Evolutionary conservation across 2,113 vertebrate species (phyloP), one percentile per base, ranked within the genome.

Genomic region (Ondatra zibethicus): DNA sequence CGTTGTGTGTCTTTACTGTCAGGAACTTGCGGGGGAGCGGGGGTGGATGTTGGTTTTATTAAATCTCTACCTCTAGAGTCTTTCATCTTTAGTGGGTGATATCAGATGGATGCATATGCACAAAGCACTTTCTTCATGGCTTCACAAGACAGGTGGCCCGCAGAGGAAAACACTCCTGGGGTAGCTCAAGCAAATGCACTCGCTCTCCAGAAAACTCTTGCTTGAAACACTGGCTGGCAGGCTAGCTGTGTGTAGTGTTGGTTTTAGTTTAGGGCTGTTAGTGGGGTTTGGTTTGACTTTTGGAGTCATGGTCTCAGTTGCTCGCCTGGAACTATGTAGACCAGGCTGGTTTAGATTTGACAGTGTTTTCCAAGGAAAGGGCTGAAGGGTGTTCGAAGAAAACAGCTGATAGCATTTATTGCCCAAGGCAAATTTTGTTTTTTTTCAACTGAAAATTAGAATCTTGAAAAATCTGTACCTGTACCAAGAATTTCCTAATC

Each of bases 391-490:
- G 25, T 17, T 75, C 21, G 63, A n/a, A 23, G 19, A 76, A 95
- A 93, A 86, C 29, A 92, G 63, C 17, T 58, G 11, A 78, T 17
- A 7, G 7, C 66, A 73, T 77, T 93, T 93, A 9, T 36, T 87
- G 29, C 42, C 42, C 66, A 92, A 84, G 25, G 8, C 33, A 66
- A 96, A 94, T 89, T 7, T 31, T 85, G 63, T 87, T 10, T 63
- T 10, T 63, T 87, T 68, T 68, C 5, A 68, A 45, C 17, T 27
- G 39, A 61, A 95, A 89, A 91, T 76, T n/a, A 93, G 42, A 89
- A 85, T 91, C 95, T 95, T 50, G 12, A 25, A 76, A 96, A 91
- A 70, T 80, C 5, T 94, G 3, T 23, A 88, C 4, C 19, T 91
- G 31, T 9, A 72, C 11, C 7, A 14, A 31, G 11, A 88, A n/a